A percentile compares a stretch with the other conserved stretches of the same genome.
phyloP scores from a whole-genome alignment of 2,797 vertebrate genomes.

The Setipinna tenuifilis region DNA sequence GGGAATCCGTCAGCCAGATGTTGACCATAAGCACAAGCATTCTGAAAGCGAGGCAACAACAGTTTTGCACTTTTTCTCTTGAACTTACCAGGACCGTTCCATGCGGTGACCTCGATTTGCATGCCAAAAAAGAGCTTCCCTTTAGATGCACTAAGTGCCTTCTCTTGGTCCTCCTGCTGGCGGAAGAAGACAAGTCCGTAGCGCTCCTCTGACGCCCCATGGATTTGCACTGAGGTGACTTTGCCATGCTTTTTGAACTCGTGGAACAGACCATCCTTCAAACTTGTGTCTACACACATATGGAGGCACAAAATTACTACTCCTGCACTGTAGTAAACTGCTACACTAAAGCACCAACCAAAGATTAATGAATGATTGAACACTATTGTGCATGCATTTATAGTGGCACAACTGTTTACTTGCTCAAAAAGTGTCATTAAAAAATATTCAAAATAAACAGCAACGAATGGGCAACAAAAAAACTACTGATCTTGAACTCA shows the following conservation, averaged over 20 bases:
- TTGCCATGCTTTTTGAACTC: slow-evolving; percentile 99
- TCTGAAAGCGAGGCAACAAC: neutral
- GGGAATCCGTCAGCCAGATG: neutral
- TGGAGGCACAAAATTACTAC: neutral
- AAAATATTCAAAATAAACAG: neutral
- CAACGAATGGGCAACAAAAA: neutral
- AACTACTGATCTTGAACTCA: slow-evolving; percentile 59
- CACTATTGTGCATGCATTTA: neutral
- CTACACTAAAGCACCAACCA: neutral
- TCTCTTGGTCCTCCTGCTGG: slow-evolving; percentile 98
- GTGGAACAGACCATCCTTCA: slow-evolving; percentile 98
- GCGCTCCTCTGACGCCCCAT: slow-evolving; percentile 92
- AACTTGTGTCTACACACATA: slow-evolving; percentile 87
- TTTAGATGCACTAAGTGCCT: slow-evolving; percentile 93
- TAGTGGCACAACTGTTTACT: neutral
- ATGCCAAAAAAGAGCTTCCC: slow-evolving; percentile 99
- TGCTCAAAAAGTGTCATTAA: too few relatives aligned
- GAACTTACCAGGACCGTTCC: slow-evolving; percentile 92
- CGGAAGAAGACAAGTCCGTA: slow-evolving; percentile 98
- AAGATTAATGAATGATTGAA: neutral
- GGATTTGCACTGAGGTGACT: slow-evolving; percentile 98
- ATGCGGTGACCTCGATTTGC: slow-evolving; percentile 98
- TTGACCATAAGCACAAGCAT: neutral
- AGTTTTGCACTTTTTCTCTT: neutral
- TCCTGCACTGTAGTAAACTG: neutral